Percentiles rank a stretch among this genome's conserved stretches.
phyloP scores from a whole-genome alignment of 2,797 vertebrate species.

The Molossus molossus region DNA sequence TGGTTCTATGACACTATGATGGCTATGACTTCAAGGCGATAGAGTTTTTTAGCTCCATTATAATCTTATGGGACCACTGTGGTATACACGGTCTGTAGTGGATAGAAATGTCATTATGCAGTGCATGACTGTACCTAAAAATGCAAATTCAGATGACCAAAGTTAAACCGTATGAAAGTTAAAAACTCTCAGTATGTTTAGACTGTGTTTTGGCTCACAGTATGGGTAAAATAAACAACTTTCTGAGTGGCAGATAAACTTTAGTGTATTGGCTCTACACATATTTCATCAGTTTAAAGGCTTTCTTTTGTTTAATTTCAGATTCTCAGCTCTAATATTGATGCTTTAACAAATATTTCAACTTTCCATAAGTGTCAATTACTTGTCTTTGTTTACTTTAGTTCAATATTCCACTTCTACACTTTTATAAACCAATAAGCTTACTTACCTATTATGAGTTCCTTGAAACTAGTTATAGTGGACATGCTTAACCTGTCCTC shows the following conservation, averaged over 20 bases:
- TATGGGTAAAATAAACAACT: conserved; percentile 31
- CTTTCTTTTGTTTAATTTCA: conserved; percentile 55
- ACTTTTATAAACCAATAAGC: conserved; percentile 42
- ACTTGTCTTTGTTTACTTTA: conserved; percentile 37
- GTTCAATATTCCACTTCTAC: conserved; percentile 31
- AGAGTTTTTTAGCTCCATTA: not conserved
- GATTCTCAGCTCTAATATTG: conserved; percentile 45
- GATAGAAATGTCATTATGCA: not conserved
- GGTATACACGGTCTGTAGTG: not conserved
- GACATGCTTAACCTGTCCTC: conserved; percentile 48
- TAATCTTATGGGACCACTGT: not conserved
- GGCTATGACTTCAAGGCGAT: not conserved
- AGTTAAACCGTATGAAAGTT: conserved; percentile 18
- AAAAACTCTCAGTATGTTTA: conserved; percentile 48
- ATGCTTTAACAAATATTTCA: conserved; percentile 64
- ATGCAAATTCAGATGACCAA: conserved; percentile 32
- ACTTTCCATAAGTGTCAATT: not conserved
- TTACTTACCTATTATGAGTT: conserved; percentile 28
- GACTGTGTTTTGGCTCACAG: not conserved
- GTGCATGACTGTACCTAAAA: conserved; percentile 20
- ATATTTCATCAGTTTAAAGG: conserved; percentile 22
- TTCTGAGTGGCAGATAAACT: not conserved
- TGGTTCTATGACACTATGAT: not conserved
- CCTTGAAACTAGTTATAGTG: conserved; percentile 32
- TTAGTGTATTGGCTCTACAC: not conserved